Conservation (phyloP, 1,140 invertebrate genomes). For the Trichonephila inaurata region DNA sequence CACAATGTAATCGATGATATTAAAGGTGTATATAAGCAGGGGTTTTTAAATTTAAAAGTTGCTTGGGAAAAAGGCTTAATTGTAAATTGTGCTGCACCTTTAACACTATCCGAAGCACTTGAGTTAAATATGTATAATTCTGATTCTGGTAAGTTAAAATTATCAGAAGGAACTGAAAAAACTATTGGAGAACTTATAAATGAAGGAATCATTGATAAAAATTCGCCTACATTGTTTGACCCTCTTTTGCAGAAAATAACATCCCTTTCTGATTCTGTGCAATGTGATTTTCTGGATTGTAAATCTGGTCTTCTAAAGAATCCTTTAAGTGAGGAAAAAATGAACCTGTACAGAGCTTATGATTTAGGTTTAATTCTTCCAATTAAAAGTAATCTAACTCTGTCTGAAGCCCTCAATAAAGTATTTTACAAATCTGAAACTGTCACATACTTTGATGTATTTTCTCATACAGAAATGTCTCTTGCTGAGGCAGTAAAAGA, state of each 20-base stretch:
- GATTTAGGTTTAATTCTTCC: slow-evolving; percentile 90
- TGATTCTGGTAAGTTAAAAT: slow-evolving; percentile 89
- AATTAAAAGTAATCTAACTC: slow-evolving; percentile 89
- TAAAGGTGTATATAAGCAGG: slow-evolving; percentile 84
- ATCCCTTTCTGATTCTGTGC: slow-evolving; percentile 92
- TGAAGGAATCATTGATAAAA: slow-evolving; percentile 35
- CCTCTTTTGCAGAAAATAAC: slow-evolving; percentile 79
- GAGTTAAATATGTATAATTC: slow-evolving; percentile 88
- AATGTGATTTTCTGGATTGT: slow-evolving; percentile 90
- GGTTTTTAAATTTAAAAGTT: slow-evolving; percentile 85
- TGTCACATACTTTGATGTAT: slow-evolving; percentile 87
- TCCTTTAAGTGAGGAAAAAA: slow-evolving; percentile 86
- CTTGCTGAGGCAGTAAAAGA: slow-evolving; percentile 88
- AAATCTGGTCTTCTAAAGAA: slow-evolving; percentile 86
- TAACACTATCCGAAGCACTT: slow-evolving; percentile 89
- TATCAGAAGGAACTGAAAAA: slow-evolving; percentile 83
- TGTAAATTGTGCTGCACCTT: slow-evolving; percentile 83
- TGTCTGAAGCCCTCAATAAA: slow-evolving; percentile 92
- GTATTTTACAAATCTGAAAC: slow-evolving; percentile 91
- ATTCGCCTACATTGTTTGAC: slow-evolving; percentile 21
- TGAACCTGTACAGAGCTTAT: slow-evolving; percentile 89
- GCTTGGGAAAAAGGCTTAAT: slow-evolving; percentile 87
- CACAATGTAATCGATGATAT: slow-evolving; percentile 85
- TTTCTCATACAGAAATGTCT: slow-evolving; percentile 87
- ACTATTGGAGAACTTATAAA: slow-evolving; percentile 34